Base-by-base conservation (phyloP, 2,888 invertebrate genomes). In the Busseola fusca region DNA sequence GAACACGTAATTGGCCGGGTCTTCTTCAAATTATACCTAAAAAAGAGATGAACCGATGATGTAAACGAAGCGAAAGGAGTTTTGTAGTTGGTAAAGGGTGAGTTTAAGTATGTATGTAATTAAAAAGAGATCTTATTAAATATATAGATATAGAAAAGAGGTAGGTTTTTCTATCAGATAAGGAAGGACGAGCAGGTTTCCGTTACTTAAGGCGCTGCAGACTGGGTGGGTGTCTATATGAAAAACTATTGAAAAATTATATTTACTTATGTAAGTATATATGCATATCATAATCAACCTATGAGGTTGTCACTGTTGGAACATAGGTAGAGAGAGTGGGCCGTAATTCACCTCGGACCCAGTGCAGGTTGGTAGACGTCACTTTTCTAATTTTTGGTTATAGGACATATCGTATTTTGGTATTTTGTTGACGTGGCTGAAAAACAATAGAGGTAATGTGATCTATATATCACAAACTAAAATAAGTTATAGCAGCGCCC, bases 1-100 rank as follows among this genome's bases (percentile, higher is more conserved):
- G 52, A 27, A 25, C 40, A 25, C 12, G 30, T 16, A 40, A 74
- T 74, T 71, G 14, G 50, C 7, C n/a, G 25, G 12, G 6, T 16
- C 3, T 34, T 57, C 10, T 30, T 57, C 14, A 3, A 6, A 1
- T 34, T 14, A 6, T n/a, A 14, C 12, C 0, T 40, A 9, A 52
- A n/a, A 4, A 34, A n/a, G 34, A 5, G 16, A n/a, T 9, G 14
- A n/a, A n/a, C 16, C 2, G n/a, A 7, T 1, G 7, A 34, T 4
- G 34, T 58, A 58, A 27, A 21, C 27, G 1, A 14, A 27, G 27
- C 7, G 42, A 60, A 60, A 25, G 1, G 18, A 60, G 16, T n/a
- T 16, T 16, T 52, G 25, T 52, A 14, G 25, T 16, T 25, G 4
- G 0, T n/a, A 25, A 52, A 25, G 14, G 25, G n/a, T 50, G n/a